Percentiles rank a stretch among this genome's conserved stretches.
Evolutionary conservation across 2,113 vertebrate genomes (phyloP).

Genomic region (Chamaetylas fuelleborni): DNA sequence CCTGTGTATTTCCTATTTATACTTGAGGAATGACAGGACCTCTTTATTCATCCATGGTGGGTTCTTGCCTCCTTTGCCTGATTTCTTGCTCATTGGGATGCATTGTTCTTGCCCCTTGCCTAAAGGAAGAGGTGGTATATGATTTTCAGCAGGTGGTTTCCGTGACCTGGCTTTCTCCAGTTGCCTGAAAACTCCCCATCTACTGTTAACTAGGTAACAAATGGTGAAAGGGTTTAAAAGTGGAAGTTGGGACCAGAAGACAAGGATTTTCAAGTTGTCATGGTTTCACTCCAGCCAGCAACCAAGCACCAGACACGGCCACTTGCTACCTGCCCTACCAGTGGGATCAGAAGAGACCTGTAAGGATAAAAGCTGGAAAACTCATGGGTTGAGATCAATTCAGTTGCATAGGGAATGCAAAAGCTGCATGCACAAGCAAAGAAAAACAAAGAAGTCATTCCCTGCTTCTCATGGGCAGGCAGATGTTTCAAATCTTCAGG

Average conservation of each 20-base stretch:
- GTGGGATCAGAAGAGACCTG: fast-evolving
- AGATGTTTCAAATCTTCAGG: fast-evolving
- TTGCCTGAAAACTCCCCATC: not conserved
- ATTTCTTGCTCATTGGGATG: not conserved
- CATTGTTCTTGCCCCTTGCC: not conserved
- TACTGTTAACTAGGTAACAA: not conserved
- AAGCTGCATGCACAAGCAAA: not conserved
- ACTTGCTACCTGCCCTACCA: not conserved
- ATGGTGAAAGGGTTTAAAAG: not conserved
- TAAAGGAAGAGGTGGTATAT: not conserved
- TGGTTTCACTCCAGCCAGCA: not conserved
- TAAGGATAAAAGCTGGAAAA: not conserved
- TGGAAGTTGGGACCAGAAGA: not conserved
- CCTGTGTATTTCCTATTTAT: not conserved
- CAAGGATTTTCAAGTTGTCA: not conserved
- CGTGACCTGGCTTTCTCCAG: not conserved
- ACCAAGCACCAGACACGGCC: not conserved
- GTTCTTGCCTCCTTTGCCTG: not conserved
- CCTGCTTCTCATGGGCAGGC: not conserved
- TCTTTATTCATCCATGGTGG: not conserved
- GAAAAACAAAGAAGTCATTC: not conserved
- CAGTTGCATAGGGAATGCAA: not conserved
- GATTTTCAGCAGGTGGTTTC: not conserved
- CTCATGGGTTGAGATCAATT: no score
- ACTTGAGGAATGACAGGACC: not conserved